Evolutionary conservation across 1,140 invertebrate genomes (phyloP).

Genomic region (Sesamia nonagrioides): DNA sequence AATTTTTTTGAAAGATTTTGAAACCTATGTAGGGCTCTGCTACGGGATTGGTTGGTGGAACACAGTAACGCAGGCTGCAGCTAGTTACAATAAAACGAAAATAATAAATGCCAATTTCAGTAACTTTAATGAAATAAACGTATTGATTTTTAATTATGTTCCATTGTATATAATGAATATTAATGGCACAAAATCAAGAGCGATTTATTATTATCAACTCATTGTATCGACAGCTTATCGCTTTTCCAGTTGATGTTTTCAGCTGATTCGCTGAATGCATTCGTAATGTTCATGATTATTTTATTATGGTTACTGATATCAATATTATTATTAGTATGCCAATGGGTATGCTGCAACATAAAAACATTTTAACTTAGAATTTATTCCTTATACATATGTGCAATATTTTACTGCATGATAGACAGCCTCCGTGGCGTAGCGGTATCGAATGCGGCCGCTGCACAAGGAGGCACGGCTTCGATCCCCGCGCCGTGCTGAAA

Average conservation of each 20-base stretch:
- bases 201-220: slow-evolving; percentile 3
- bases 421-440: too few relatives aligned
- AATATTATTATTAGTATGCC: background rate
- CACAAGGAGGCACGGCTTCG: too few relatives aligned
- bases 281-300: slow-evolving; percentile 1
- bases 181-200: slow-evolving; percentile 8
- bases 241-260: background rate
- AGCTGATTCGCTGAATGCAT: background rate
- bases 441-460: too few relatives aligned
- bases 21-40: too few relatives aligned
- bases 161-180: background rate
- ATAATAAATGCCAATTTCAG: background rate
- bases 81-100: background rate
- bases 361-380: too few relatives aligned
- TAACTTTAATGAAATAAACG: background rate
- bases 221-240: slow-evolving; percentile 23
- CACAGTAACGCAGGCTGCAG: background rate
- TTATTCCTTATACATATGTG: too few relatives aligned
- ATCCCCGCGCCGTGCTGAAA: too few relatives aligned
- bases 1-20: too few relatives aligned
- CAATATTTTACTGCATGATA: too few relatives aligned
- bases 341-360: background rate
- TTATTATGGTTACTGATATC: background rate
- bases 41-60: too few relatives aligned
- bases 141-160: background rate